These are phyloP conservation scores for Molothrus ater DNA, from an alignment of 2,797 vertebrate genomes.

Conservation along the genomic window DNA sequence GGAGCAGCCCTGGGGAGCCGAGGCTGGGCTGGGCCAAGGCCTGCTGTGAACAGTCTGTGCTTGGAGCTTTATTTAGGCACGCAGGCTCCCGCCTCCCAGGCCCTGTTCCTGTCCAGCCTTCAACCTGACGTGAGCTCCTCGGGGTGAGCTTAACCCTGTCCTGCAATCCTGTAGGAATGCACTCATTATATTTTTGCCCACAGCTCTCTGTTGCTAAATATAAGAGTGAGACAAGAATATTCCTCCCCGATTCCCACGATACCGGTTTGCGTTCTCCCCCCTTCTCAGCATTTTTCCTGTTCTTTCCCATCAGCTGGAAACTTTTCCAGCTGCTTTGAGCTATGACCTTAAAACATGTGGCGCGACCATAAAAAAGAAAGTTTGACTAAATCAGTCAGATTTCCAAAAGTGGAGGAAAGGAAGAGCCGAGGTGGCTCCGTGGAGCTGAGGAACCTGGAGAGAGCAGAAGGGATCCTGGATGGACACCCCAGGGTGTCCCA, in stretches of 20 bases:
- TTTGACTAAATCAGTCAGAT: neutral
- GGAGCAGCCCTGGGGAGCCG: neutral
- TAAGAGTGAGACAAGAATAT: slow-evolving; percentile 54
- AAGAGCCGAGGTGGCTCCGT: neutral
- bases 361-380: neutral
- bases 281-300: slow-evolving; percentile 13
- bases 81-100: neutral
- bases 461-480: neutral
- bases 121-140: slow-evolving; percentile 19
- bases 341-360: slow-evolving; percentile 51
- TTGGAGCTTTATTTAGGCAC: slow-evolving; percentile 62
- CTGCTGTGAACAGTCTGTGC: slow-evolving; percentile 40
- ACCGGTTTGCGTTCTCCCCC: slow-evolving; percentile 23
- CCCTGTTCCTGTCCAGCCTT: slow-evolving; percentile 10
- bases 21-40: neutral
- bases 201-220: slow-evolving; percentile 60
- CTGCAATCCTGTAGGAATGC: neutral
- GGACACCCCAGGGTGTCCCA: neutral
- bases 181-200: neutral
- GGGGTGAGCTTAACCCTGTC: slow-evolving; percentile 46
- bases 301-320: slow-evolving; percentile 73
- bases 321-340: slow-evolving; percentile 49
- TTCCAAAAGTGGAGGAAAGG: slow-evolving; percentile 5
- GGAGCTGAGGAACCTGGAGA: neutral
- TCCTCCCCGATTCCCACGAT: slow-evolving; percentile 66